Base-by-base conservation (phyloP, 2,888 invertebrate species). In the Melanophora roralis region DNA sequence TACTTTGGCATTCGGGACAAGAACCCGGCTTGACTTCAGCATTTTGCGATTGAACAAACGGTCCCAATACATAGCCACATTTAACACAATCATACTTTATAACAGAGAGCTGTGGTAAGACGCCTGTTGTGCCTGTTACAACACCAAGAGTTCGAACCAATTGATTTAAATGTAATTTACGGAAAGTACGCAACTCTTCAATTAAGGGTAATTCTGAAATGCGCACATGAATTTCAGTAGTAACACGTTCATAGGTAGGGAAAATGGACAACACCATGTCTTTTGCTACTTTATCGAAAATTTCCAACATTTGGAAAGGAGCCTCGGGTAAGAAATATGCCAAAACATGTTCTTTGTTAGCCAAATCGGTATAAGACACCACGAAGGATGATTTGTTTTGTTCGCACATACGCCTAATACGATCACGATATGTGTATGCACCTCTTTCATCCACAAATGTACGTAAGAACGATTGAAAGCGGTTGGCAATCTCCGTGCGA, bases 311-410 rank as follows among this genome's bases (percentile, higher is more conserved):
- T 91, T 98, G 98, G 82, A 95, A 93, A 0, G 99, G 99, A 0
- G 99, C 99, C 89, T 99, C 99, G 0, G 99, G 99, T 60, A 99
- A 88, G 89, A 99, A 99, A 89, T 97, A 99, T 0, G 98, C 98
- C 55, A 99, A 91, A 0, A 97, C 97, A 88, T 98, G 97, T 87
- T 98, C 98, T 84, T 95, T 94, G 60, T 95, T 92, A 0, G 98
- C 98, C 82, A 99, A 91, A 84, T 95, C 94, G 57, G 96, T 95
- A 90, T 98, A 99, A 85, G 98, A 98, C 0, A 99, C 96, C 51
- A 95, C 94, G 88, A 99, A 95, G 62, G 97, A 97, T 0, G 96
- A 93, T 89, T 94, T 94, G 89, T 96, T 96, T 86, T 94, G 94
- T 89, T 98, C 97, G 86, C 98, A 98, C 98, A 99, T 98, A 53